Conservation (phyloP, 2,888 invertebrate species). For the Lamellibrachia satsuma region DNA sequence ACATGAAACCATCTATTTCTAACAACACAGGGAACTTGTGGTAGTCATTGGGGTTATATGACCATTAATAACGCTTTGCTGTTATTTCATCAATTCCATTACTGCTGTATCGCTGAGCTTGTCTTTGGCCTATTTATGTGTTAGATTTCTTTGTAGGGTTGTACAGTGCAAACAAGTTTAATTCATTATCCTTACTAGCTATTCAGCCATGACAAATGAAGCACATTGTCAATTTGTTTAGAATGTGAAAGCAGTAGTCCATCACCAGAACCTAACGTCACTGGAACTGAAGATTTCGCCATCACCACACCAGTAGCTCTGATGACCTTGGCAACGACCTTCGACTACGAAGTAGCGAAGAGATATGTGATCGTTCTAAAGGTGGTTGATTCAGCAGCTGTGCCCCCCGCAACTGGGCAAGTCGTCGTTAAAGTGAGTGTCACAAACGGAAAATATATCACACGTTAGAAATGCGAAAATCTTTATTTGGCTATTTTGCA, state of each 20-base stretch:
- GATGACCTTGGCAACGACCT: constrained; percentile 43
- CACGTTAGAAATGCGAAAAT: neutral
- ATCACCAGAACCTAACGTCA: constrained; percentile 41
- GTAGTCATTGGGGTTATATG: too few species aligned
- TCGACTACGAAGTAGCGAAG: constrained; percentile 50
- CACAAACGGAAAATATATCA: neutral
- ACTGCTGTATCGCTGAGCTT: too few species aligned
- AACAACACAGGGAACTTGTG: too few species aligned
- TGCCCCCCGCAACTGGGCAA: constrained; percentile 45
- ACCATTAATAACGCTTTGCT: too few species aligned
- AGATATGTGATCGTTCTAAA: constrained; percentile 46
- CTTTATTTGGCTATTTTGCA: neutral
- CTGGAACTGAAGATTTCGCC: constrained; percentile 43
- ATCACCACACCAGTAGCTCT: constrained; percentile 42
- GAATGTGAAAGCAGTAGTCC: constrained; percentile 37
- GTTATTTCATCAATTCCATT: too few species aligned
- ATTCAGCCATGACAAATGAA: neutral
- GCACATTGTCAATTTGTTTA: constrained; percentile 23
- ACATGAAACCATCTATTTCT: too few species aligned
- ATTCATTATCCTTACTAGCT: neutral
- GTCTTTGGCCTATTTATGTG: too few species aligned
- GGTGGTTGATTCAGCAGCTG: constrained; percentile 44
- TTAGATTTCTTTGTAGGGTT: too few species aligned
- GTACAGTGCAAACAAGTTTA: neutral
- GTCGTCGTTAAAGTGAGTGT: constrained; percentile 48